Evolutionary conservation across 2,797 vertebrate genomes (phyloP).

Genomic region (Lepus townsendii): DNA sequence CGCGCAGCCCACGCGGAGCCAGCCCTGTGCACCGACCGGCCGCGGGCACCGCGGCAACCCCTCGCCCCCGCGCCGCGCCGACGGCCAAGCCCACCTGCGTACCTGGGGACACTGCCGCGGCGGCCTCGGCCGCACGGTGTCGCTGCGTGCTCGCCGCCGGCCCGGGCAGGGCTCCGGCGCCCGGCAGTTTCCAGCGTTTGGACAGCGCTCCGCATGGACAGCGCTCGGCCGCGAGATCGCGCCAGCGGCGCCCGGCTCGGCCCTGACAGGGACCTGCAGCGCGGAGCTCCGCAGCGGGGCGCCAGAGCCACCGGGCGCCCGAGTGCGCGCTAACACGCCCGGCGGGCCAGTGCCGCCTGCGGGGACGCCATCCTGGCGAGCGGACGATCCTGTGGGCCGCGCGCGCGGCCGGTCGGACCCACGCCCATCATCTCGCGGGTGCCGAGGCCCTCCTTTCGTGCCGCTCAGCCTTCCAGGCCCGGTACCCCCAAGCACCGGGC

Average conservation of each 20-base stretch:
- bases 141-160: conserved; percentile 49
- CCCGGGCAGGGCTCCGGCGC: conserved; percentile 21
- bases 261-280: neutral
- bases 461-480: neutral
- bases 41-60: neutral
- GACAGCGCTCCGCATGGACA: conserved; percentile 64
- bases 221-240: conserved; percentile 3
- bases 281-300: neutral
- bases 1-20: neutral
- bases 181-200: conserved; percentile 49
- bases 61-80: neutral
- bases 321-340: neutral
- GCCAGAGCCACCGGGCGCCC: neutral
- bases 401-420: neutral
- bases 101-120: conserved; percentile 31
- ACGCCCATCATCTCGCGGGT: neutral
- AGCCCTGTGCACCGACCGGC: neutral
- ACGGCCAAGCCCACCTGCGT: conserved; percentile 61
- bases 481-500: neutral
- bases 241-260: conserved; percentile 33
- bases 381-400: neutral
- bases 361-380: neutral
- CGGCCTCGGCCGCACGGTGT: neutral
- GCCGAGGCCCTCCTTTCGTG: neutral
- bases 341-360: neutral